Conservation (phyloP, 2,888 invertebrate species). For the Autographa pulchrina region DNA sequence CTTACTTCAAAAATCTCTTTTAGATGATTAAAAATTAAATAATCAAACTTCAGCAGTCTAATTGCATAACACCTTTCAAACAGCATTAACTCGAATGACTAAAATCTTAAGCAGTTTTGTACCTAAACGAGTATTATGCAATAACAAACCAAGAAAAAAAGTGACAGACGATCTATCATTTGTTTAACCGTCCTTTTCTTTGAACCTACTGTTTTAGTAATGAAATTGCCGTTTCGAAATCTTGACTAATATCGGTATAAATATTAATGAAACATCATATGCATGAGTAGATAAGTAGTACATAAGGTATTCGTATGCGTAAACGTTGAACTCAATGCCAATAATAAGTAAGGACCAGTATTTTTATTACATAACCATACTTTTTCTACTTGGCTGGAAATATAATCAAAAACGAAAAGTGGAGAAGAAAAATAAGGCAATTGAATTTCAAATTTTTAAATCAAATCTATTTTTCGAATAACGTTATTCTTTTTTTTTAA, state of each 20-base stretch:
- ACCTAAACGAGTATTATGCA: slow-evolving; percentile 39
- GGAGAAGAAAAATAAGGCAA: not conserved
- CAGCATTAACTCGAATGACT: slow-evolving; percentile 25
- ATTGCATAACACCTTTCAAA: slow-evolving; percentile 54
- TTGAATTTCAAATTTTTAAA: not conserved
- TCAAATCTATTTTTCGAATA: not conserved
- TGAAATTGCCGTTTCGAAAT: slow-evolving; percentile 26
- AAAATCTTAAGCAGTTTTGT: slow-evolving; percentile 27
- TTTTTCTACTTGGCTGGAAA: not conserved
- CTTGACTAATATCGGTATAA: slow-evolving; percentile 29
- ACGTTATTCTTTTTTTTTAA: not conserved
- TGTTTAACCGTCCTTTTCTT: slow-evolving; percentile 17
- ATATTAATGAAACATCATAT: slow-evolving; percentile 36
- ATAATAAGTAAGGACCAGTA: slow-evolving; percentile 2
- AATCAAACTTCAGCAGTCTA: slow-evolving; percentile 28
- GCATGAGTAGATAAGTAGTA: slow-evolving; percentile 48
- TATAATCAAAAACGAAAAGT: not conserved
- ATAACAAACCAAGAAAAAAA: slow-evolving; percentile 26
- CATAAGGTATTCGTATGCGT: slow-evolving; percentile 24
- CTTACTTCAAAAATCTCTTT: not conserved
- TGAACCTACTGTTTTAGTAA: slow-evolving; percentile 15
- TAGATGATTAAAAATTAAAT: slow-evolving; percentile 27
- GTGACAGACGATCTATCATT: slow-evolving; percentile 21
- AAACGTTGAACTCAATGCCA: slow-evolving; percentile 8
- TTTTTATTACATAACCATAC: not conserved